Percentiles rank a stretch among this genome's conserved stretches.
phyloP scores from a whole-genome alignment of 2,113 vertebrate species.

The Uropsilus gracilis region DNA sequence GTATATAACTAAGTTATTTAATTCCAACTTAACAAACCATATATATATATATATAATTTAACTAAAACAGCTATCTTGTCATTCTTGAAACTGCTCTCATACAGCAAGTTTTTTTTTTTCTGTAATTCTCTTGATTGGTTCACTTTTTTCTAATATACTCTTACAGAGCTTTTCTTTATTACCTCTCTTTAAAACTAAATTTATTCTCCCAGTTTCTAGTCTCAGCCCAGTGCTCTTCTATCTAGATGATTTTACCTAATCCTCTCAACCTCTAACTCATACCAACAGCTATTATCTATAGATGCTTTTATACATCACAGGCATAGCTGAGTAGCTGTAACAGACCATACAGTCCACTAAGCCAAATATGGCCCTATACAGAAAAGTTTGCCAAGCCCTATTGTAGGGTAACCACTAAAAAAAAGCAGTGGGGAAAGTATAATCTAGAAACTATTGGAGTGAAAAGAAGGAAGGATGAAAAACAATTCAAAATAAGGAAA shows the following conservation, averaged over 20 bases:
- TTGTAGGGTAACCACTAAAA: not conserved
- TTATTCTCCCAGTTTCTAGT: not conserved
- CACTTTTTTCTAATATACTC: not conserved
- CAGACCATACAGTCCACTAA: not conserved
- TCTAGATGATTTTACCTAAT: not conserved
- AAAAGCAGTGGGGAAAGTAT: not conserved
- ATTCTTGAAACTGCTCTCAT: slow-evolving; percentile 43
- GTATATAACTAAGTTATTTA: no score
- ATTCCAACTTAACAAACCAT: no score
- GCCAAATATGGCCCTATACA: not conserved
- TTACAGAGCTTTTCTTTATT: not conserved
- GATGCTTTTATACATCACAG: not conserved
- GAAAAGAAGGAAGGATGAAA: not conserved
- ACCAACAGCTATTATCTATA: not conserved
- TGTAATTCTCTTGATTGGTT: not conserved
- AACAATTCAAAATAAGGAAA: not conserved
- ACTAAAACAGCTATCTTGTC: not conserved
- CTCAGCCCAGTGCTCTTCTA: not conserved
- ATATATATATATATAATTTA: not conserved
- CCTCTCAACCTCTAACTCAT: not conserved
- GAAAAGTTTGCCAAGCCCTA: not conserved
- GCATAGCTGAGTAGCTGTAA: not conserved
- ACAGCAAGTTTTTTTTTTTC: slow-evolving; percentile 16
- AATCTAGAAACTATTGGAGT: not conserved
- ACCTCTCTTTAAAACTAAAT: slow-evolving; percentile 6